Evolutionary conservation across 2,797 vertebrate species (phyloP).

Genomic region (Psittacula echo): DNA sequence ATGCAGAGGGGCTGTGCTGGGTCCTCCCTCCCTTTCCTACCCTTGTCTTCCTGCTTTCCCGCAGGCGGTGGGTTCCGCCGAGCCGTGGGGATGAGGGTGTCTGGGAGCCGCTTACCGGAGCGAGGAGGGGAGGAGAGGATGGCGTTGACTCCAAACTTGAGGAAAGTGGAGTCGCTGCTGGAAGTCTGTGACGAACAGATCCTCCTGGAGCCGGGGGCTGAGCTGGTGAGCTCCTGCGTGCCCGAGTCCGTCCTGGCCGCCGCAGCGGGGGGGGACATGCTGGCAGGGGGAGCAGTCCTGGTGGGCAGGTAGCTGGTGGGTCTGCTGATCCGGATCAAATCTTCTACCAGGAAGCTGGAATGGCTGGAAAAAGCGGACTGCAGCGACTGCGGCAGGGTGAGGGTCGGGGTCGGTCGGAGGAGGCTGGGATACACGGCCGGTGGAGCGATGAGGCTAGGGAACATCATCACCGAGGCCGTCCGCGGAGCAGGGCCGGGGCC

Average conservation of each 20-base stretch:
- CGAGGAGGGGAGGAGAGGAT: constrained; percentile 90
- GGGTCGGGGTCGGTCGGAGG: constrained; percentile 84
- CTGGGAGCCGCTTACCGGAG: constrained; percentile 79
- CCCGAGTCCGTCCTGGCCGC: constrained; percentile 75
- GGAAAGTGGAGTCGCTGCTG: constrained; percentile 81
- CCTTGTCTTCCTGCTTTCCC: not conserved
- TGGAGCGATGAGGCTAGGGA: constrained; percentile 90
- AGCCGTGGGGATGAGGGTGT: accelerated
- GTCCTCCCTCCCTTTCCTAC: not conserved
- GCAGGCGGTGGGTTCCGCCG: not conserved
- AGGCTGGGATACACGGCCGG: constrained; percentile 90
- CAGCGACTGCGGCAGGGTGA: constrained; percentile 85
- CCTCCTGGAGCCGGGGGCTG: constrained; percentile 54
- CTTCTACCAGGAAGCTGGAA: constrained; percentile 92
- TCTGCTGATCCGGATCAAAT: constrained; percentile 89
- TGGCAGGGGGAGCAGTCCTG: constrained; percentile 76
- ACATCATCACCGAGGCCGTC: constrained; percentile 86
- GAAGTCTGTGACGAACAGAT: constrained; percentile 77
- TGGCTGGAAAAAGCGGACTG: constrained; percentile 85
- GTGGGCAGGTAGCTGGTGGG: constrained; percentile 84
- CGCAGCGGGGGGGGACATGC: constrained; percentile 78
- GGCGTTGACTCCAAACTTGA: constrained; percentile 96
- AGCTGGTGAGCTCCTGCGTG: constrained; percentile 68
- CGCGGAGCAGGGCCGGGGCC: not conserved
- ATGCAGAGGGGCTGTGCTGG: not conserved